These are phyloP conservation scores for Xenopus borealis DNA, from an alignment of 2,113 vertebrate species.

Conservation along the genomic window DNA sequence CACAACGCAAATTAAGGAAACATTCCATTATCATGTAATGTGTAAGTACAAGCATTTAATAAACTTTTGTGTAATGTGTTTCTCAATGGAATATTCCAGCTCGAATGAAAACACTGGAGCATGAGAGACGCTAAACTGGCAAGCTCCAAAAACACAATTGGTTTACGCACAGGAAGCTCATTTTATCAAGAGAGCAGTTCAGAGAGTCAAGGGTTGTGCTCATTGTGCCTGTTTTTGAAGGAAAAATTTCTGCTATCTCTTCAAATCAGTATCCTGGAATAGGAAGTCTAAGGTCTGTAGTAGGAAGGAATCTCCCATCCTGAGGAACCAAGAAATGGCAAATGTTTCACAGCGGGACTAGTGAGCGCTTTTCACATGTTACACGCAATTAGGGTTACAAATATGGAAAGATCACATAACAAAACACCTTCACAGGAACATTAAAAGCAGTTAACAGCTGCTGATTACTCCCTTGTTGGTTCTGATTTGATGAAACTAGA, in stretches of 20 bases:
- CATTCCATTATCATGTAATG: too few relatives aligned
- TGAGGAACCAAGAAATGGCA: constrained; percentile 65
- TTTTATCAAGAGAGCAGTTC: constrained; percentile 53
- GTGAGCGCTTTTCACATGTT: too few relatives aligned
- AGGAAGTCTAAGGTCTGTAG: constrained; percentile 62
- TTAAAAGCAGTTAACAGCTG: too few relatives aligned
- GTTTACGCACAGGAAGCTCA: constrained; percentile 71
- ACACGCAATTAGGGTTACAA: too few relatives aligned
- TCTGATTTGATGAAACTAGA: too few relatives aligned
- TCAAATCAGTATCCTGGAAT: constrained; percentile 74
- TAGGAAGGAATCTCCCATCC: constrained; percentile 77
- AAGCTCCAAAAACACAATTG: constrained; percentile 60
- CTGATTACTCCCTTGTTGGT: too few relatives aligned
- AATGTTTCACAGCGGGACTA: too few relatives aligned
- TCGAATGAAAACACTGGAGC: constrained; percentile 15
- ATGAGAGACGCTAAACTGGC: constrained; percentile 1
- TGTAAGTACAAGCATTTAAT: too few relatives aligned
- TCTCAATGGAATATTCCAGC: constrained; percentile 10
- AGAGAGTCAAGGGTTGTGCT: constrained; percentile 47
- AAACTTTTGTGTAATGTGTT: too few relatives aligned
- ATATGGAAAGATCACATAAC: too few relatives aligned
- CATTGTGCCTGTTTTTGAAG: constrained; percentile 49
- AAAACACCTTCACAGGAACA: too few relatives aligned
- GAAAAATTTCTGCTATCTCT: constrained; percentile 56
- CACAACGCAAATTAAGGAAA: too few relatives aligned